Percentiles rank a stretch among this genome's conserved stretches.
Conservation (phyloP, 2,113 vertebrate species). For the Ivindomyrus marchei region DNA sequence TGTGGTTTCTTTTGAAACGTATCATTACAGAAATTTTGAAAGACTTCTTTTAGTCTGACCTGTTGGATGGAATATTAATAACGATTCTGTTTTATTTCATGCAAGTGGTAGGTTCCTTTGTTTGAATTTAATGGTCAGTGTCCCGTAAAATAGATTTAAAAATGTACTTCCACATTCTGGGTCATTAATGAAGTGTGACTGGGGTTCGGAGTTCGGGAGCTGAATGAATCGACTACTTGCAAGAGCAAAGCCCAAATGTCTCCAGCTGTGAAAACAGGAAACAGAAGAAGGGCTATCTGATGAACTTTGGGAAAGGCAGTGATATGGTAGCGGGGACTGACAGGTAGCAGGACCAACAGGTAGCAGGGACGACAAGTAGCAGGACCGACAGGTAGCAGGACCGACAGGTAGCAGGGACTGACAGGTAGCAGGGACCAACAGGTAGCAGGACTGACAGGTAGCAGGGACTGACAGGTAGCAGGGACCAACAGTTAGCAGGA, state of each 20-base stretch:
- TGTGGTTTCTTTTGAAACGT: background rate
- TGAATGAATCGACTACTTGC: background rate
- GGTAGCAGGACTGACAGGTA: too few relatives aligned
- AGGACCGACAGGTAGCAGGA: too few relatives aligned
- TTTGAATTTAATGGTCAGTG: background rate
- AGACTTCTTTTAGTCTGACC: background rate
- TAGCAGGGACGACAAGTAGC: background rate
- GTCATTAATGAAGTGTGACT: background rate
- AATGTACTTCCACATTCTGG: conserved; percentile 3
- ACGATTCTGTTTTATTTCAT: background rate
- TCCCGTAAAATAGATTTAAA: background rate
- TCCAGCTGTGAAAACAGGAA: conserved; percentile 14
- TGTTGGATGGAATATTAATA: background rate
- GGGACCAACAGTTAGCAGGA: too few relatives aligned
- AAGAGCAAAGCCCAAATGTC: background rate
- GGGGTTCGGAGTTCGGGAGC: background rate
- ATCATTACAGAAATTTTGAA: background rate
- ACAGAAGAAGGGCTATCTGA: background rate
- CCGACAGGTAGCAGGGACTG: too few relatives aligned
- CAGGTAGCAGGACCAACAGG: background rate
- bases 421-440: too few relatives aligned
- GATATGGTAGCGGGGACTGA: background rate
- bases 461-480: too few relatives aligned
- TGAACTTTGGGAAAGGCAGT: background rate
- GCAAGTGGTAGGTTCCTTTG: background rate